Conservation (phyloP, 2,113 vertebrate species). For the Caranx ignobilis region DNA sequence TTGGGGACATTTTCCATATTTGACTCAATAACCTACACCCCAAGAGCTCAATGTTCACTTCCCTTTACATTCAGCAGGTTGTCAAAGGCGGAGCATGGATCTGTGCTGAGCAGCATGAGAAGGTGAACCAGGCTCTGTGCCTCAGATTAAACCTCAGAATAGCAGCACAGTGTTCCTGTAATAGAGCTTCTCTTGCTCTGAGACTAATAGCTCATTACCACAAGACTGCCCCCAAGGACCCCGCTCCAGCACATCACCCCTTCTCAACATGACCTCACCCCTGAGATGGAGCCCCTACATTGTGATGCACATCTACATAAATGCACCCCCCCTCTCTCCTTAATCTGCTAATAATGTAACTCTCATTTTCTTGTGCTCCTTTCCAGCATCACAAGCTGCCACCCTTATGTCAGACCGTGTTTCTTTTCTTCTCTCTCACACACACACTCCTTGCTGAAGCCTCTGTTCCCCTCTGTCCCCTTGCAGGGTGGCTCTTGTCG, state of each 20-base stretch:
- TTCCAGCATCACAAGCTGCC: background rate
- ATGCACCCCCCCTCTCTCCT: background rate
- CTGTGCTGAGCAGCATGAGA: constrained; percentile 63
- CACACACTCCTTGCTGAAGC: constrained; percentile 1
- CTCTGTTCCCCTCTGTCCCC: constrained; percentile 63
- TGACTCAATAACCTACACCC: background rate
- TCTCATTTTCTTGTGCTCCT: constrained; percentile 6
- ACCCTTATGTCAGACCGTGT: constrained; percentile 18
- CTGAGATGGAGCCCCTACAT: constrained; percentile 36
- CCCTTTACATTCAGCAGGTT: constrained; percentile 13
- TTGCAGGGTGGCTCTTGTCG: constrained; percentile 66
- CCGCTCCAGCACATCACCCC: constrained; percentile 31
- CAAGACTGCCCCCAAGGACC: constrained; percentile 66
- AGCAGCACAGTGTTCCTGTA: constrained; percentile 70
- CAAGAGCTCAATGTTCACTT: background rate
- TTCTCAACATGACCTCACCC: constrained; percentile 53
- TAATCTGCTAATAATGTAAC: constrained; percentile 13
- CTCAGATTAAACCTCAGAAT: constrained; percentile 78
- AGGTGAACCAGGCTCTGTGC: constrained; percentile 64
- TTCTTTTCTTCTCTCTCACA: constrained; percentile 18
- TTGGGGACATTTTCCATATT: background rate
- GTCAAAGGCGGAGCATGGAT: constrained; percentile 37
- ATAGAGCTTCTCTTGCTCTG: constrained; percentile 75
- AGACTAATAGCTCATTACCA: constrained; percentile 81
- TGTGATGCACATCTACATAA: constrained; percentile 9